Evolutionary conservation across 1,140 invertebrate species (phyloP).

Genomic region (Drosophila virilis): DNA sequence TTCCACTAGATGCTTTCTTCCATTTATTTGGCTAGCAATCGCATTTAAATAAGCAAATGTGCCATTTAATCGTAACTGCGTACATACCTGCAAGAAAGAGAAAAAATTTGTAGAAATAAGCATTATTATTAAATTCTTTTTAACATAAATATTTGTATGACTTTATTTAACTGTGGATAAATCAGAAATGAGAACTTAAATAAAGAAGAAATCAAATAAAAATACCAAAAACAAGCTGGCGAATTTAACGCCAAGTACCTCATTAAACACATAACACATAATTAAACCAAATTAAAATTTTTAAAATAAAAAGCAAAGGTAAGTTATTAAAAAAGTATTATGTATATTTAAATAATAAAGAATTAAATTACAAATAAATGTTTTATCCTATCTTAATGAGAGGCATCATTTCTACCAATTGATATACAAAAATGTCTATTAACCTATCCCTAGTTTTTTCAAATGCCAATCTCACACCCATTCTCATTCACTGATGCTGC

Average conservation of each 20-base stretch:
- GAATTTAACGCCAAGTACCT: too few species aligned
- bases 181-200: too few species aligned
- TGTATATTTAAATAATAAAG: too few species aligned
- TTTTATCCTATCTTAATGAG: too few species aligned
- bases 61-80: background rate
- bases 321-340: too few species aligned
- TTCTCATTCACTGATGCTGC: background rate
- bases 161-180: background rate
- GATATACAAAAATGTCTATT: too few species aligned
- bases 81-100: slow-evolving; percentile 49
- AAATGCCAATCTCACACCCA: slow-evolving; percentile 8
- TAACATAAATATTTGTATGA: background rate
- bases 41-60: background rate
- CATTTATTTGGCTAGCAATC: background rate
- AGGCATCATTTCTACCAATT: too few species aligned
- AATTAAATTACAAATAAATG: too few species aligned
- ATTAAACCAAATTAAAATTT: too few species aligned
- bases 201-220: background rate
- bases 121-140: background rate
- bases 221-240: background rate
- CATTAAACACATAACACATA: too few species aligned
- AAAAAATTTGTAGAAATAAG: background rate
- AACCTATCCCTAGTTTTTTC: background rate
- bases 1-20: slow-evolving; percentile 7
- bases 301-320: too few species aligned